Percentiles rank a stretch among this genome's conserved stretches.
Evolutionary conservation across 2,113 vertebrate genomes (phyloP).

Genomic region (Illadopsis cleaveri): DNA sequence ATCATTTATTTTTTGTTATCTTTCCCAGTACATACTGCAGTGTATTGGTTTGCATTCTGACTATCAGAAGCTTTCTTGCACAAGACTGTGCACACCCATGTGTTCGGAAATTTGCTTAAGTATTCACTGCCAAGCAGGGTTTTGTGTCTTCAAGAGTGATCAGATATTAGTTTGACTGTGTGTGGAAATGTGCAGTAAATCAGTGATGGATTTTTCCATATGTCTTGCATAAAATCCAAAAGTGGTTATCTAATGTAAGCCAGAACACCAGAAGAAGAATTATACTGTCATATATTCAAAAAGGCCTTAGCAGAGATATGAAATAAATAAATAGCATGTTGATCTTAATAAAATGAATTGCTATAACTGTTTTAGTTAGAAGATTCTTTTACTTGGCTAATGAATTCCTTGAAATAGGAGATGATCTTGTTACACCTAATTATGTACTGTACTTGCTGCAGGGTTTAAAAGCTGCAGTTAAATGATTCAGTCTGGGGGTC

Average conservation of each 20-base stretch:
- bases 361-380: not conserved
- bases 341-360: not conserved
- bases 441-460: not conserved
- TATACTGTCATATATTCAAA: not conserved
- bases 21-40: not conserved
- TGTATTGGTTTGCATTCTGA: not conserved
- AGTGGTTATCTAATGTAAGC: slow-evolving; percentile 38
- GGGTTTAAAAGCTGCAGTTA: not conserved
- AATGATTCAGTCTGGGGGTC: not conserved
- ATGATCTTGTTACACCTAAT: not conserved
- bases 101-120: slow-evolving; percentile 5
- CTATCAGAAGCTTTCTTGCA: not conserved
- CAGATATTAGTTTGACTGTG: slow-evolving; percentile 17
- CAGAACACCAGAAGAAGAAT: slow-evolving; percentile 38
- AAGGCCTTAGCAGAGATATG: not conserved
- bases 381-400: not conserved
- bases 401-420: not conserved
- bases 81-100: not conserved
- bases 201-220: slow-evolving; percentile 54
- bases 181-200: slow-evolving; percentile 48
- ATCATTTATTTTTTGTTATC: not conserved
- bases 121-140: not conserved
- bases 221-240: slow-evolving; percentile 32
- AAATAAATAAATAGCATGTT: not conserved
- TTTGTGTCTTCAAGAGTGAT: slow-evolving; percentile 12